Percentiles rank a stretch among this genome's conserved stretches.
These are phyloP conservation scores for Protobothrops mucrosquamatus DNA, from an alignment of 2,113 vertebrate species.

Conservation along the genomic window DNA sequence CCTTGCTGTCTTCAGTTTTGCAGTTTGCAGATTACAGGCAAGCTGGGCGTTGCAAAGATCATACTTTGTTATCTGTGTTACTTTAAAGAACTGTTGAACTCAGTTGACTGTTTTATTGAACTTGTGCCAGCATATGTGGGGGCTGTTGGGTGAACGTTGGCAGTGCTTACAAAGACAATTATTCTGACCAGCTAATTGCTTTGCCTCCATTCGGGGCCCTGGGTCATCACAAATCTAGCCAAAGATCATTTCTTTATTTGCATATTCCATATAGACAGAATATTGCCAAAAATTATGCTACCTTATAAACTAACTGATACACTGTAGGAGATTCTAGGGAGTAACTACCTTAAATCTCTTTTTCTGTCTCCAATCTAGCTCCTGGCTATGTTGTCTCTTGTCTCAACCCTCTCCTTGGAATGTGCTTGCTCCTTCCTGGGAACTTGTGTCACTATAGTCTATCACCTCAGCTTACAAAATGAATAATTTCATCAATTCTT, in stretches of 20 bases:
- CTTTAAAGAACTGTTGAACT: too few species aligned
- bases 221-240: neutral
- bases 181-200: too few species aligned
- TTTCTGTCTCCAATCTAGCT: neutral
- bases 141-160: too few species aligned
- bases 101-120: too few species aligned
- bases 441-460: neutral
- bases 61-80: too few species aligned
- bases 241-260: neutral
- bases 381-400: neutral
- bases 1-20: too few species aligned
- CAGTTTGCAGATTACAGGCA: too few species aligned
- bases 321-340: neutral
- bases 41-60: too few species aligned
- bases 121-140: too few species aligned
- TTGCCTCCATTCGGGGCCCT: too few species aligned
- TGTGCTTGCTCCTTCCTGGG: neutral
- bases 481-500: slow-evolving; percentile 73
- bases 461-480: slow-evolving; percentile 64
- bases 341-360: neutral
- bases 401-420: neutral
- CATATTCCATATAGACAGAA: neutral
- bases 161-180: too few species aligned
- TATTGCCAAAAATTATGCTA: neutral
- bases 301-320: neutral